These are phyloP conservation scores for Heliconius cydno DNA, from an alignment of 2,888 invertebrate genomes.

Conservation along the genomic window DNA sequence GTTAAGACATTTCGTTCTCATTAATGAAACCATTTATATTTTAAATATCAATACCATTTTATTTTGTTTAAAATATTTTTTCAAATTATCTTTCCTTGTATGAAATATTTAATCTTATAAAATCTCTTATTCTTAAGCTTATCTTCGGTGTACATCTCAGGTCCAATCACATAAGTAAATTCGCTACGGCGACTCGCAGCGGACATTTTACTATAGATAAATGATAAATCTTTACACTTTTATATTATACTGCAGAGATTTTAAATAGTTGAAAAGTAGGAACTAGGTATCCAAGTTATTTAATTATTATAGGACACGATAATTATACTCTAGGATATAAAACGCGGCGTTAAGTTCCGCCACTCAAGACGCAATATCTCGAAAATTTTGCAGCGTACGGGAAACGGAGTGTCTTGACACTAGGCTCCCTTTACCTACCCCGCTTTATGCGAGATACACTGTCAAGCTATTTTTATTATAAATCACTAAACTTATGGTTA, in stretches of 20 bases:
- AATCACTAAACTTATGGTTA: background rate
- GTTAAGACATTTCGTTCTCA: background rate
- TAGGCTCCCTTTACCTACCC: background rate
- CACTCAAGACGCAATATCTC: no score
- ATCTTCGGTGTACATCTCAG: slow-evolving; percentile 6
- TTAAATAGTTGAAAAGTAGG: background rate
- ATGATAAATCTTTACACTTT: background rate
- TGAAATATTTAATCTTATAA: background rate
- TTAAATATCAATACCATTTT: background rate
- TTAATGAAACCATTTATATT: background rate
- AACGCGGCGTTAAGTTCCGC: no score
- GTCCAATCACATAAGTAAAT: slow-evolving; percentile 31
- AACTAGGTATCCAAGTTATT: background rate
- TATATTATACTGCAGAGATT: background rate
- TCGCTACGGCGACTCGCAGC: slow-evolving; percentile 37
- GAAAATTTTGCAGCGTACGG: no score
- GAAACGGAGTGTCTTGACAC: no score
- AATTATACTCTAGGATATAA: background rate
- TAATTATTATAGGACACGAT: background rate
- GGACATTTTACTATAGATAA: slow-evolving; percentile 9
- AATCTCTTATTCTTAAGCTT: slow-evolving; percentile 10
- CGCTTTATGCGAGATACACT: background rate
- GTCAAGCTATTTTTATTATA: background rate
- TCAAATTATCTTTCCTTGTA: background rate
- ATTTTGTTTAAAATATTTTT: background rate